These are phyloP conservation scores for Harpalus rufipes DNA, from an alignment of 2,888 invertebrate genomes.

Conservation along the genomic window DNA sequence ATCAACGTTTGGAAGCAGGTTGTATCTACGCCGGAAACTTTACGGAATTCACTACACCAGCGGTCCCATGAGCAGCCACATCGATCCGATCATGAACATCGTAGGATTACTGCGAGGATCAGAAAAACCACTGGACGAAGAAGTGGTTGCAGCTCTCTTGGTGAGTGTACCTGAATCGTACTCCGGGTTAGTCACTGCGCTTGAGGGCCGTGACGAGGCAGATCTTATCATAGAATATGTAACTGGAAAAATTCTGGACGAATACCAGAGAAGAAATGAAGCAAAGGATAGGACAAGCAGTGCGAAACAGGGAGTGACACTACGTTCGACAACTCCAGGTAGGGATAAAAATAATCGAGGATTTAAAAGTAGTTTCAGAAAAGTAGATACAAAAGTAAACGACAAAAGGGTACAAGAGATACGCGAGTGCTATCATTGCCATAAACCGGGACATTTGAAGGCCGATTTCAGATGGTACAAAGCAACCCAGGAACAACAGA, in stretches of 20 bases:
- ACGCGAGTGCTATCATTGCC: too few species aligned
- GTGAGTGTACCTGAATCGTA: conserved; percentile 54
- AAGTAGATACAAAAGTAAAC: not conserved
- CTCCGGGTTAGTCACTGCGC: conserved; percentile 48
- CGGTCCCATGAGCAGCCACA: conserved; percentile 44
- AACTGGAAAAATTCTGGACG: conserved; percentile 42
- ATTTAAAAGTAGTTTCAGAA: not conserved
- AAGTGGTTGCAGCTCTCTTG: conserved; percentile 45
- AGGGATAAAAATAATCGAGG: not conserved
- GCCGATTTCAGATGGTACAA: conserved; percentile 34
- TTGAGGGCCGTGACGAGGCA: conserved; percentile 36
- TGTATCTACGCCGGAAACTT: conserved; percentile 7
- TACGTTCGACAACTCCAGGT: not conserved
- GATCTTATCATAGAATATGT: conserved; percentile 49
- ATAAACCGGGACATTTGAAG: too few species aligned
- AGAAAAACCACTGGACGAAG: conserved; percentile 47
- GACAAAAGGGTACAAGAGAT: too few species aligned
- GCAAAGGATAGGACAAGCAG: not conserved
- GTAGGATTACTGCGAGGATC: too few species aligned
- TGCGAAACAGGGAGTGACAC: not conserved
- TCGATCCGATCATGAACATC: conserved; percentile 40
- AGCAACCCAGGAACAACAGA: conserved; percentile 12
- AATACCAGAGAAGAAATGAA: conserved; percentile 15
- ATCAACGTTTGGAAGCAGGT: conserved; percentile 19
- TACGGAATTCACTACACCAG: conserved; percentile 2